phyloP scores from a whole-genome alignment of 2,888 invertebrate genomes.

The Drosophila atroscutellata region DNA sequence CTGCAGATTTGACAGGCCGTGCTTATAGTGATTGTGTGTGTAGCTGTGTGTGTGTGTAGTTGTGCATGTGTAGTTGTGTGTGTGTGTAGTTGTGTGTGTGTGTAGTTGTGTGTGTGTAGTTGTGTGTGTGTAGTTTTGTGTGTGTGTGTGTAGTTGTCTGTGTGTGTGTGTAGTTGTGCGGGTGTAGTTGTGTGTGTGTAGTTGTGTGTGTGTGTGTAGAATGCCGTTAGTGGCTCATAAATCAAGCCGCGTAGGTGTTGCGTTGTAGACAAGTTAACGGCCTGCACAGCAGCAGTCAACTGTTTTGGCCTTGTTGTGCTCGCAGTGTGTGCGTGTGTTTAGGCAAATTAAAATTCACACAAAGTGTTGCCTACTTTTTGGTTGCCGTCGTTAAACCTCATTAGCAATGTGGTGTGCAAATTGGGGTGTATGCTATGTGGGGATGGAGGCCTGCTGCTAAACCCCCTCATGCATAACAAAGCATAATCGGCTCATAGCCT shows the following conservation, averaged over 20 bases:
- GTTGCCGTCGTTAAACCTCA: slow-evolving; percentile 65
- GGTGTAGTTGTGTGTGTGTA: slow-evolving; percentile 22
- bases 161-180: slow-evolving; percentile 1
- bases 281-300: slow-evolving; percentile 26
- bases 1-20: slow-evolving; percentile 61
- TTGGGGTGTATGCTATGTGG: not conserved
- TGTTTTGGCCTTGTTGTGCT: slow-evolving; percentile 8
- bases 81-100: slow-evolving; percentile 18
- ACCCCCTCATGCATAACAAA: slow-evolving; percentile 14
- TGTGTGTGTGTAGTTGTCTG: not conserved
- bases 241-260: slow-evolving; percentile 70
- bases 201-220: slow-evolving; percentile 21
- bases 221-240: slow-evolving; percentile 56
- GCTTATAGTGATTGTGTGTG: slow-evolving; percentile 18
- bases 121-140: slow-evolving; percentile 2
- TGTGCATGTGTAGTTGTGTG: slow-evolving; percentile 2
- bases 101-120: slow-evolving; percentile 15
- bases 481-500: slow-evolving; percentile 13
- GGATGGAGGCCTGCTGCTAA: not conserved
- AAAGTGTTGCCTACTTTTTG: slow-evolving; percentile 72
- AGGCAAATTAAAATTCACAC: slow-evolving; percentile 65
- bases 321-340: slow-evolving; percentile 43
- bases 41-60: slow-evolving; percentile 1
- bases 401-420: slow-evolving; percentile 37
- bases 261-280: slow-evolving; percentile 68